phyloP scores from a whole-genome alignment of 2,888 invertebrate genomes.

The Cristatella mucedo region DNA sequence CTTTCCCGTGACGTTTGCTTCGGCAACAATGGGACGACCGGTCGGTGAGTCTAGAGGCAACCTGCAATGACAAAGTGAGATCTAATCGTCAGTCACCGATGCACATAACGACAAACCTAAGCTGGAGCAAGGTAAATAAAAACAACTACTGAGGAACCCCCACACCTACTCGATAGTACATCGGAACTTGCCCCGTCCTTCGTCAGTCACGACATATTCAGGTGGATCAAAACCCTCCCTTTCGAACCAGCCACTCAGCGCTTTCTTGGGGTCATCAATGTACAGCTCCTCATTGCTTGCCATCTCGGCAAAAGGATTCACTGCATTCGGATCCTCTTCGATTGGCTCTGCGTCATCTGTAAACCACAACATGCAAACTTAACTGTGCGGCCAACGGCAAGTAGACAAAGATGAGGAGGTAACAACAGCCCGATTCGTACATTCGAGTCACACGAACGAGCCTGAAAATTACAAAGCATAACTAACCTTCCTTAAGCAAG shows the following conservation, averaged over 20 bases:
- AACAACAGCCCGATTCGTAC: too few species aligned
- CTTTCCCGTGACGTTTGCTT: slow-evolving; percentile 65
- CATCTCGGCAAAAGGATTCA: slow-evolving; percentile 22
- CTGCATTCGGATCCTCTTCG: slow-evolving; percentile 18
- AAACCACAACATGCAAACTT: slow-evolving; percentile 1
- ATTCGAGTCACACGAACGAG: too few species aligned
- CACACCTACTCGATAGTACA: slow-evolving; percentile 49
- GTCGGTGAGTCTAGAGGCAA: slow-evolving; percentile 63
- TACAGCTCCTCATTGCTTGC: slow-evolving; percentile 63
- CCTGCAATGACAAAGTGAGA: slow-evolving; percentile 39
- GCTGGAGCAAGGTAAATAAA: neutral
- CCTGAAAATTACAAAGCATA: too few species aligned
- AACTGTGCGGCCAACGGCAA: neutral
- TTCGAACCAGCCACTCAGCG: slow-evolving; percentile 80
- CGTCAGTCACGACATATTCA: slow-evolving; percentile 69
- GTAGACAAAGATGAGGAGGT: too few species aligned
- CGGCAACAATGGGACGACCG: slow-evolving; percentile 62
- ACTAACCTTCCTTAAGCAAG: too few species aligned
- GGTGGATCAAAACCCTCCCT: slow-evolving; percentile 66
- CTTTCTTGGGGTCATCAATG: slow-evolving; percentile 84
- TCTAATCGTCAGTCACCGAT: neutral
- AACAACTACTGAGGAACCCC: too few species aligned
- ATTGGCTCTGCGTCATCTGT: slow-evolving; percentile 18
- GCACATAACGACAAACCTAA: too few species aligned
- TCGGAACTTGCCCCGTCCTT: slow-evolving; percentile 59